Conservation (phyloP, 2,888 invertebrate genomes). For the Dromius quadrimaculatus region DNA sequence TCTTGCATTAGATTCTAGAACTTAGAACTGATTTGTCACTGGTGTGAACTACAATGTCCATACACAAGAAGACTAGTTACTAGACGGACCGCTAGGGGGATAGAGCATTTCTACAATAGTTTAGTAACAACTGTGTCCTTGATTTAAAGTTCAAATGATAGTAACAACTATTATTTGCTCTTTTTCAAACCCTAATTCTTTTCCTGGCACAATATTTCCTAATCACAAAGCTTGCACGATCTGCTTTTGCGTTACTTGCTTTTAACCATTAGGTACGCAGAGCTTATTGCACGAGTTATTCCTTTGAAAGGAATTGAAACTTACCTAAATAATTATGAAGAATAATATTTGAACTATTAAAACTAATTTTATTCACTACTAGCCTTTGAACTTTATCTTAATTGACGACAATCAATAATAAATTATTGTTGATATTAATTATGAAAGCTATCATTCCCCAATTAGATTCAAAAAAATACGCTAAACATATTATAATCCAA, state of each 20-base stretch:
- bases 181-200: slow-evolving; percentile 5
- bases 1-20: slow-evolving; percentile 50
- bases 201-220: slow-evolving; percentile 41
- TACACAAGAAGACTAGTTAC: slow-evolving; percentile 39
- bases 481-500: too few species aligned
- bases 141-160: slow-evolving; percentile 25
- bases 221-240: slow-evolving; percentile 45
- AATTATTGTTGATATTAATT: too few species aligned
- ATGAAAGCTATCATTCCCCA: too few species aligned
- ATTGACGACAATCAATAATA: too few species aligned
- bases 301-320: too few species aligned
- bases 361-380: too few species aligned
- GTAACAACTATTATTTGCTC: neutral
- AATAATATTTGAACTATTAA: too few species aligned
- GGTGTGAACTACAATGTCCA: slow-evolving; percentile 30
- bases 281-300: slow-evolving; percentile 28
- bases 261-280: slow-evolving; percentile 31
- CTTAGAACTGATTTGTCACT: slow-evolving; percentile 34
- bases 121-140: slow-evolving; percentile 37
- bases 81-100: slow-evolving; percentile 55
- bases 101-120: slow-evolving; percentile 54
- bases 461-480: too few species aligned
- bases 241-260: slow-evolving; percentile 20
- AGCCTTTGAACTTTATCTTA: too few species aligned
- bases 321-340: too few species aligned